These are phyloP conservation scores for Myoxocephalus aenaeus DNA, from an alignment of 2,797 vertebrate genomes.

Conservation along the genomic window DNA sequence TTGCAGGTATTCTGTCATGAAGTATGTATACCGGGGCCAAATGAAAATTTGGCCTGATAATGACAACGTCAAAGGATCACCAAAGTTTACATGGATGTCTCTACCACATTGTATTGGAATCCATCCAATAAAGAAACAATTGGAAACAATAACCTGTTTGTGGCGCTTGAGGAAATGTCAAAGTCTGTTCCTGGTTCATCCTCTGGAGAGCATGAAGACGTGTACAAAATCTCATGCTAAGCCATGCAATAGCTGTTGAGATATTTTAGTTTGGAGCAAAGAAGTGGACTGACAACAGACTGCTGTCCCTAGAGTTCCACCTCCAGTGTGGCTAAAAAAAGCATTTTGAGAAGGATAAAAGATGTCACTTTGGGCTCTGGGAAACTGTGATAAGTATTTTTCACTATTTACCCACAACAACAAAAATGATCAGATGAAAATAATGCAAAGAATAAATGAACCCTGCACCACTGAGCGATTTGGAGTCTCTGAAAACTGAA, in stretches of 20 bases:
- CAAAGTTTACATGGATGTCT: neutral
- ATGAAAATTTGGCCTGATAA: neutral
- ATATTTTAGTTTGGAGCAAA: neutral
- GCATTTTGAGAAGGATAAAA: neutral
- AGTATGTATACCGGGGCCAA: neutral
- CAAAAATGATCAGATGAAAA: conserved; percentile 1
- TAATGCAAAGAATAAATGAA: conserved; percentile 1
- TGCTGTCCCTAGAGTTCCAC: neutral
- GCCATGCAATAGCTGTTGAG: neutral
- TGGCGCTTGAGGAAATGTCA: neutral
- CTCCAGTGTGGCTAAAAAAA: neutral
- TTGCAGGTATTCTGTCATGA: neutral
- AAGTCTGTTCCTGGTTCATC: neutral
- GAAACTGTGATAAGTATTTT: neutral
- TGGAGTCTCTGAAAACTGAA: conserved; percentile 35
- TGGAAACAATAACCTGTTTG: neutral
- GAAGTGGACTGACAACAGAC: neutral
- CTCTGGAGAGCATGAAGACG: neutral
- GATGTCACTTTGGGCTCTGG: neutral
- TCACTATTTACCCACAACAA: neutral
- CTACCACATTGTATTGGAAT: neutral
- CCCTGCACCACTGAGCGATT: neutral
- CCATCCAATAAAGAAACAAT: neutral
- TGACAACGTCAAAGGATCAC: neutral
- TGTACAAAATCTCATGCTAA: no score